A percentile compares a stretch with the other conserved stretches of the same genome.
Evolutionary conservation across 53 echinoderm and acorn worm genomes (phyloP).

Genomic region (Glandiceps talaboti): DNA sequence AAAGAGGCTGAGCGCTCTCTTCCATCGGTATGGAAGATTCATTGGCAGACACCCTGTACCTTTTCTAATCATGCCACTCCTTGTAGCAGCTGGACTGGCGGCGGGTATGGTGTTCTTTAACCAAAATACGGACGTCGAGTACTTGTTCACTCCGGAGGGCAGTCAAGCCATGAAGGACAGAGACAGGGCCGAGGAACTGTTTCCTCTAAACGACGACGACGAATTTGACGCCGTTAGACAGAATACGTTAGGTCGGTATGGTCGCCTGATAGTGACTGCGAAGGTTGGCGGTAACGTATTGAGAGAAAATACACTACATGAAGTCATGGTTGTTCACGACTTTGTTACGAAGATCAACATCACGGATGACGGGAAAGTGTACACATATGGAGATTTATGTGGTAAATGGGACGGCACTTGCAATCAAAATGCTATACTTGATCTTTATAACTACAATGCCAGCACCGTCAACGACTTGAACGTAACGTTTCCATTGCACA

Average conservation of each 20-base stretch:
- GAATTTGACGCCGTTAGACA: conserved; percentile 4
- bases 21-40: conserved; percentile 47
- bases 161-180: conserved; percentile 29
- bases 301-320: not conserved
- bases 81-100: conserved; percentile 25
- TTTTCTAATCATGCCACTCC: conserved; percentile 38
- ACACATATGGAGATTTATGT: conserved; percentile 26
- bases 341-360: conserved; percentile 10
- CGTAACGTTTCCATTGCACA: not conserved
- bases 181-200: conserved; percentile 13
- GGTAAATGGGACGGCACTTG: conserved; percentile 18
- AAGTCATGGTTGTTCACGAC: conserved; percentile 15
- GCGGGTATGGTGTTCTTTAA: conserved; percentile 27
- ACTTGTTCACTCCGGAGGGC: conserved; percentile 26
- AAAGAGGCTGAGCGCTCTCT: conserved; percentile 43
- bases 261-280: conserved; percentile 14
- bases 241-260: conserved; percentile 11
- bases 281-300: conserved; percentile 25
- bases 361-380: not conserved
- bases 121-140: conserved; percentile 13
- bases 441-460: conserved; percentile 12
- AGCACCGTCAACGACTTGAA: not conserved
- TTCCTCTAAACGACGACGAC: conserved; percentile 9
- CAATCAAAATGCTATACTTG: conserved; percentile 21
- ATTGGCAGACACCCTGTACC: conserved; percentile 48